Conservation (phyloP, 2,797 vertebrate species). For the Acanthurus tractus region DNA sequence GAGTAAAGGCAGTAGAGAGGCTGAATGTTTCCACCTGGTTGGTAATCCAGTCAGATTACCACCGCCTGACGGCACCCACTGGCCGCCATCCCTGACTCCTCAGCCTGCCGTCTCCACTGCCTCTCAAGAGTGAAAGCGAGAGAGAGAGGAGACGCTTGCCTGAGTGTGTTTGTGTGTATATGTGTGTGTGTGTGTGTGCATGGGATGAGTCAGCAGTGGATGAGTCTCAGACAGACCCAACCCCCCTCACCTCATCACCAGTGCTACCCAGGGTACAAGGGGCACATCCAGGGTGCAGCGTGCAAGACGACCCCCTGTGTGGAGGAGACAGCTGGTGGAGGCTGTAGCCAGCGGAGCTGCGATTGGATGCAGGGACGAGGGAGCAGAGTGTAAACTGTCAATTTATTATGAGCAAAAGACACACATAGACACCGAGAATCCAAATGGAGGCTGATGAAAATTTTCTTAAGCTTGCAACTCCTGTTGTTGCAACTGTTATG, state of each 20-base stretch:
- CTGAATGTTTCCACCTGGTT: constrained; percentile 88
- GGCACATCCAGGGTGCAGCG: constrained; percentile 69
- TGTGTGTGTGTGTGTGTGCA: constrained; percentile 45
- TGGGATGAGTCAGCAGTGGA: constrained; percentile 81
- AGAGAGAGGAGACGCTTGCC: constrained; percentile 31
- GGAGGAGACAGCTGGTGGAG: constrained; percentile 75
- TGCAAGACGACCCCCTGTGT: constrained; percentile 71
- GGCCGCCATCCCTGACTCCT: constrained; percentile 75
- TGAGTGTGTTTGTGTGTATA: constrained; percentile 46
- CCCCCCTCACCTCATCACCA: constrained; percentile 33
- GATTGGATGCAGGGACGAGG: constrained; percentile 39
- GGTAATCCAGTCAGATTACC: constrained; percentile 88
- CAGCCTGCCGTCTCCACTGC: constrained; percentile 67
- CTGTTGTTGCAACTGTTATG: too few species aligned
- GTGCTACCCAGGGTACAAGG: constrained; percentile 56
- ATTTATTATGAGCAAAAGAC: constrained; percentile 26
- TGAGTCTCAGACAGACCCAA: constrained; percentile 60
- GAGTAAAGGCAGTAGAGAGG: constrained; percentile 64
- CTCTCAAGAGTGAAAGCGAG: constrained; percentile 67
- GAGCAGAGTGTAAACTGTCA: constrained; percentile 61
- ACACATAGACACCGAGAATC: not conserved
- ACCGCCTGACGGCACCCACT: constrained; percentile 83
- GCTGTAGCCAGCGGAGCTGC: constrained; percentile 56
- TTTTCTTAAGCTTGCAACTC: too few species aligned
- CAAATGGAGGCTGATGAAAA: not conserved